Base-by-base conservation (phyloP, 2,888 invertebrate genomes). In the Eilema depressum region DNA sequence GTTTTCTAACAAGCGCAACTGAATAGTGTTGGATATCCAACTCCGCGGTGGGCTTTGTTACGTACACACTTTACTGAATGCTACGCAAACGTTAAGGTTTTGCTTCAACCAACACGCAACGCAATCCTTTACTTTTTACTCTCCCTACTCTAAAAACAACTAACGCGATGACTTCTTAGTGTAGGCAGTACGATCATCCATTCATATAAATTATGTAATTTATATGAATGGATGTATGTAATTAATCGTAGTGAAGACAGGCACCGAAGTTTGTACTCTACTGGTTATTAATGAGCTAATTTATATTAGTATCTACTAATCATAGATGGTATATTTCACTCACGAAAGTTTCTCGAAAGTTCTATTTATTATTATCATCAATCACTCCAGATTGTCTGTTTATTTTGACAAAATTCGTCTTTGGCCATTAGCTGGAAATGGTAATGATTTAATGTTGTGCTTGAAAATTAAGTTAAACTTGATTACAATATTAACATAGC, bases 211-310 rank as follows among this genome's bases (percentile, higher is more conserved):
- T 1, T n/a, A n/a, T 8, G n/a, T 53, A 10, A 20, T 20, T 3
- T 47, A 20, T 41, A 41, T 17, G 0, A 17, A 4, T 4, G 7
- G 3, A 4, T 4, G 3, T 20, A 53, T n/a, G 53, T 53, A 53
- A 53, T 53, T 81, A 75, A 77, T 77, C 56, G 33, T 70, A 64
- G 63, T 74, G 75, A 73, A 70, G 70, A 70, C 81, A 68, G 77
- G 75, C 75, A 72, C 64, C 66, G 30, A 57, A 61, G 63, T 37
- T 53, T 63, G 72, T 57, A 60, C 66, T 61, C 64, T 53, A 41
- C 63, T 30, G 61, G 59, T 76, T 81, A 81, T 76, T 73, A 70
- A 75, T 70, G 20, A 68, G 66, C 71, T 73, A 76, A 80, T 81
- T 73, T 17, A 73, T 28, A 57, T 66, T 65, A 65, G 71, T 79